Evolutionary conservation across 1,140 invertebrate genomes (phyloP), one percentile per base, ranked within the genome.

Genomic region (Cotesia chilonis): DNA sequence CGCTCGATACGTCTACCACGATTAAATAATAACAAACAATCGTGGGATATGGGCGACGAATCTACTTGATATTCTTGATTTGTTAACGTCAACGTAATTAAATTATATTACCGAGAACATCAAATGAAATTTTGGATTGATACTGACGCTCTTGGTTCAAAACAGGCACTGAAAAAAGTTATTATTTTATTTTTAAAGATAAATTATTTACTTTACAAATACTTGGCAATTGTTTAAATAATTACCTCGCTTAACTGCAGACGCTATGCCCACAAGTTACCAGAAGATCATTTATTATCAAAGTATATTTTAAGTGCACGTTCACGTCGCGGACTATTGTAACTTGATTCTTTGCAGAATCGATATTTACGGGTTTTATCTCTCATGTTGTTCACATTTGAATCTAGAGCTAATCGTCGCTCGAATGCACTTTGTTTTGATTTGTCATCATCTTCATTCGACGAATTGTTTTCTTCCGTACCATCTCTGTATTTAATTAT

Each of bases 271-370:
- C 68, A 66, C 61, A 55, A 51, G 17, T 59, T 10, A 68, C 28
- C n/a, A 65, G 36, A 20, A 60, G 76, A 83, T 84, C 82, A 83
- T 82, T 82, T 78, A 47, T 83, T 84, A 74, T 92, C 91, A 68
- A 92, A 84, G 83, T 94, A 92, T 77, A 94, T 94, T 85, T 93
- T 94, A 37, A 94, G 86, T 3, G 90, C 92, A 77, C 89, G 88
- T 84, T 94, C 93, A 77, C 90, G 90, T 69, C 92, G 85, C 71
- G 88, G 89, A 83, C 88, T 83, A 51, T 12, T 57, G 17, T n/a
- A 68, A 17, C 10, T 28, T 14, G 84, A 86, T 68, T 87, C 64
- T 47, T 47, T 6, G 61, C 2, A 14, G 57, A 35, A 60, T 28
- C 36, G 2, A 4, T 3, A 37, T 10, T n/a, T 41, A 38, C 36